Base-by-base conservation (phyloP, 35 echinoderm and acorn worm species). In the Anneissia japonica region DNA sequence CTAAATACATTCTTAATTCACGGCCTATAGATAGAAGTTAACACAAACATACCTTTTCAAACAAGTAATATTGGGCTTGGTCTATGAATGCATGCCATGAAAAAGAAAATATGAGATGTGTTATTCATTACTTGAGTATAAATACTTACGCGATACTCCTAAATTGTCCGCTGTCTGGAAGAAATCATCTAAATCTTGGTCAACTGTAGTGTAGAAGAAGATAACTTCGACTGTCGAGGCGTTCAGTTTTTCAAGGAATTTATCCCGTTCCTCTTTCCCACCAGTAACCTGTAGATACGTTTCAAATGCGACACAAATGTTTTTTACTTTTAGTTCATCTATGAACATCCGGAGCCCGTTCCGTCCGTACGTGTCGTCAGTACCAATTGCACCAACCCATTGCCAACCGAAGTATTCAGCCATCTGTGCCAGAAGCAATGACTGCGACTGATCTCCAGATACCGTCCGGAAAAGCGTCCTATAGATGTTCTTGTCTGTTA, bases 391-490 rank as follows among this genome's bases (percentile, higher is more conserved):
- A 75, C 87, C 92, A 0, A 93, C 87, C 92, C 92, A 93, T 55
- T 93, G 79, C 92, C 92, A 93, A 30, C 85, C 83, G 17, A 84
- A 89, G 39, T 88, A 76, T 0, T 37, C 72, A 45, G 89, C 84
- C 23, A 93, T 78, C 36, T 93, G 83, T 30, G 92, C 87, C 19
- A 93, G 79, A 55, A 84, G 82, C 32, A 88, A 38, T 39, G 92
- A 83, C 41, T 93, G 87, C 35, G 78, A 84, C 16, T 55, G 83
- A 39, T 93, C 92, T 37, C 83, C 83, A 43, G 92, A 87, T 36
- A 93, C 87, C 3, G 87, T 93, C 39, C 92, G 72, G 73, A 93
- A 93, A 72, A 93, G 89, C 0, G 87, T 89, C 80, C 87, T 79
- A 34, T 93, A 93, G 56, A 72, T 56, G 10, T 84, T 86, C 34